These are phyloP conservation scores for Acleris literana DNA, from an alignment of 2,888 invertebrate species.

Conservation along the genomic window DNA sequence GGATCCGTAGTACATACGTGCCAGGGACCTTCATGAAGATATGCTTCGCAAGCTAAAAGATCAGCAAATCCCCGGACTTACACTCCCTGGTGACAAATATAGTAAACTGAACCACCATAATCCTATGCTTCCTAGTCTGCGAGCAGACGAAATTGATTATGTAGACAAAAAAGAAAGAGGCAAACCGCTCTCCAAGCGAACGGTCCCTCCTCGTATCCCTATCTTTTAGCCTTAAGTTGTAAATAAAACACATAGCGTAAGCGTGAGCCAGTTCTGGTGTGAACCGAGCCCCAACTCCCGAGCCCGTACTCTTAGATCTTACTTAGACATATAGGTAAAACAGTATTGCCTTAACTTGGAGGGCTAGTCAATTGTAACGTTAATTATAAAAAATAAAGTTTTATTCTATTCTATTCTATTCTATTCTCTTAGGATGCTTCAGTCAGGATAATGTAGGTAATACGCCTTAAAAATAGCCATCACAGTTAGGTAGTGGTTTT, in stretches of 20 bases:
- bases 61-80: neutral
- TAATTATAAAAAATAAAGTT: neutral
- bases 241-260: neutral
- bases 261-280: neutral
- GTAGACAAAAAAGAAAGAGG: slow-evolving; percentile 4
- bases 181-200: slow-evolving; percentile 6
- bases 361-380: neutral
- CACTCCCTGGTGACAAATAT: neutral
- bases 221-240: neutral
- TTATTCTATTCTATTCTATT: neutral
- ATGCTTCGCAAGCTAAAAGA: neutral
- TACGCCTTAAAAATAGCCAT: no score
- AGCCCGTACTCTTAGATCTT: no score
- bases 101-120: neutral
- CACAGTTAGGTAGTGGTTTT: no score
- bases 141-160: slow-evolving; percentile 9
- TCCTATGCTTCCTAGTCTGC: neutral
- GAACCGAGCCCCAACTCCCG: neutral
- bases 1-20: slow-evolving; percentile 5
- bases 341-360: neutral
- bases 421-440: no score
- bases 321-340: neutral
- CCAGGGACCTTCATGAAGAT: neutral
- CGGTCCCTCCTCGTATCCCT: slow-evolving; percentile 12
- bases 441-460: no score